Base-by-base conservation (phyloP, 2,113 vertebrate genomes). In the Climacteris rufus region DNA sequence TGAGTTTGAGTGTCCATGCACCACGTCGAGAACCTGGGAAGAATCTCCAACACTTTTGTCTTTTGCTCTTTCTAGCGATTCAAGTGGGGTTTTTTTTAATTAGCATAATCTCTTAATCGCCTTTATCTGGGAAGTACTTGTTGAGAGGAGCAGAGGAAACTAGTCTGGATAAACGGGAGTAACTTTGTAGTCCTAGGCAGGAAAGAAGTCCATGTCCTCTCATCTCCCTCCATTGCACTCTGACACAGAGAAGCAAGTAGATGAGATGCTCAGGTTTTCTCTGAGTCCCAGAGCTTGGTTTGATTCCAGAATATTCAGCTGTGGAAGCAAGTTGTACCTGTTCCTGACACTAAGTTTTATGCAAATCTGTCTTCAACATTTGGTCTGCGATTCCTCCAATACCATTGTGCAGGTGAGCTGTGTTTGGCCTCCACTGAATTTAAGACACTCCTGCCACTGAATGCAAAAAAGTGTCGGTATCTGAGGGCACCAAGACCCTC, bases 21-120 rank as follows among this genome's bases (percentile, higher is more conserved):
- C 88, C 21, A 44, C 20, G 81, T 89, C 31, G 69, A 60, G 33
- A 84, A 45, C 31, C 15, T 72, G 6, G 3, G 60, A 88, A 68
- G 52, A 33, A 57, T 57, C 17, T 82, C n/a, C 11, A 53, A 22
- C 10, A 22, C 15, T 70, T 81, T 15, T 15, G 30, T 87, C 31
- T 71, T 88, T 76, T 11, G 11, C 39, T 60, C 21, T 82, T 93
- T 76, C 65, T 63, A 68, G 7, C 13, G 15, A 28, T 68, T 87
- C 24, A 65, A 53, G 35, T 0, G 0, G 0, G 3, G n/a, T n/a
- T 8, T 72, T 83, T 61, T 87, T 82, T 30, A 78, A 4, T 56
- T 79, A 47, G 23, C 10, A 21, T 49, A 37, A 83, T 35, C 37
- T 76, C 20, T 56, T 76, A 69, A 60, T 69, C 54, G 45, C n/a